Base-by-base conservation (phyloP, 2,113 vertebrate species). In the Anser brachyrhynchus region DNA sequence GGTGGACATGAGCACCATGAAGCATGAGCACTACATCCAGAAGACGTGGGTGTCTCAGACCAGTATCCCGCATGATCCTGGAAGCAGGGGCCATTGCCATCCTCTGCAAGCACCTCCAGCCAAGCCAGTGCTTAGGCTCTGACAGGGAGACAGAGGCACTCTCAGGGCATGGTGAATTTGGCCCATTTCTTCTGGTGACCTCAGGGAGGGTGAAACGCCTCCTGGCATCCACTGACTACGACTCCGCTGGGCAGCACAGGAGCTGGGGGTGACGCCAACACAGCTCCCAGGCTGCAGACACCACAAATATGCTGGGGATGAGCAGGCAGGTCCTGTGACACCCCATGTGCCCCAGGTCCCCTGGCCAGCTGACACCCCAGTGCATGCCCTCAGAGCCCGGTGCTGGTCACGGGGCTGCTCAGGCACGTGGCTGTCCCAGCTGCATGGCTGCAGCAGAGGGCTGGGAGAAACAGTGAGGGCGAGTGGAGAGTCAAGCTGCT, bases 231-330 rank as follows among this genome's bases (percentile, higher is more conserved):
- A 1, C 11, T 25, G 71, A 23, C 1, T 4, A 3, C 31, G 13
- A 52, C 49, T 61, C 11, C 0, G 2, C 22, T 2, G 10, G 66
- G 70, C 93, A 72, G 77, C 31, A 29, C 44, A 26, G n/a, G 69
- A 84, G 20, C 3, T 2, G 23, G 44, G 28, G 31, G 35, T 59
- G 71, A 25, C 1, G 55, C 1, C 4, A 51, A 4, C 46, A 19
- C 0, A 0, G n/a, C 35, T 95, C 59, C 78, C 73, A 51, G 0
- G 0, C 59, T 76, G 57, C 11, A 1, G 6, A 52, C 33, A 61
- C 66, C 84, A 23, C 74, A 21, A 33, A 16, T 3, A 8, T 33
- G 57, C 58, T 2, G 2, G 39, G 73, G 74, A 6, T 0, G 1
- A 62, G 35, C 82, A 72, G 37, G 26, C 11, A 52, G 35, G n/a